phyloP scores from a whole-genome alignment of 92 coral and sea anemone genomes.

The Muricea muricata region DNA sequence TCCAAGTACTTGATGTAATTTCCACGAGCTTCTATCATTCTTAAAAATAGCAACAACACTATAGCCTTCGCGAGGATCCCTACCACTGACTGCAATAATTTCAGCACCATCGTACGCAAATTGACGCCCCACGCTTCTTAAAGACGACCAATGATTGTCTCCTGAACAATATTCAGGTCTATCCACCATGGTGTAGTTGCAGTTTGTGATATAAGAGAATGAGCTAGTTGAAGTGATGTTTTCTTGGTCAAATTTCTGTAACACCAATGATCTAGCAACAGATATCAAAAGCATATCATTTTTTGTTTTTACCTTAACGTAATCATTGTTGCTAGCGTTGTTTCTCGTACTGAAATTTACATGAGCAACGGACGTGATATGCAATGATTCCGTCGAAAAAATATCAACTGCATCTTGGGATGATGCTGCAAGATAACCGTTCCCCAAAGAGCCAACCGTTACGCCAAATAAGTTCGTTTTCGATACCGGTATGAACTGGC shows the following conservation, averaged over 20 bases:
- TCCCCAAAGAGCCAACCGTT: conserved; percentile 65
- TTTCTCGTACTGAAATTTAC: conserved; percentile 20
- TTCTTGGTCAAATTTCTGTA: conserved; percentile 39
- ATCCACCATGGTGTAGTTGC: conserved; percentile 20
- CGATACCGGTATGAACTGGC: conserved; percentile 76
- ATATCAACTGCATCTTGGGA: conserved; percentile 67
- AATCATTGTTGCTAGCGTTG: conserved; percentile 21
- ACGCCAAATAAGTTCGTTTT: conserved; percentile 74
- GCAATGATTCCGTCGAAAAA: conserved; percentile 57
- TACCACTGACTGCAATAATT: conserved; percentile 69
- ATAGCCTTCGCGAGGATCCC: conserved; percentile 40
- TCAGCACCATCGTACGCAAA: conserved; percentile 53
- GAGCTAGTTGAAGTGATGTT: not conserved
- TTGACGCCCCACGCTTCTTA: conserved; percentile 54
- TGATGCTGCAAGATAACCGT: conserved; percentile 67
- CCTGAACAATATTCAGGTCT: conserved; percentile 37
- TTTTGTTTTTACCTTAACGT: conserved; percentile 39
- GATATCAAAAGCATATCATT: conserved; percentile 55
- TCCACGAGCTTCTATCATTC: conserved; percentile 60
- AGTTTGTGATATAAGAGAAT: not conserved
- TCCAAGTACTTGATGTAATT: conserved; percentile 58
- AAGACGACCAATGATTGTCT: conserved; percentile 62
- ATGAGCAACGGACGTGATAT: conserved; percentile 45
- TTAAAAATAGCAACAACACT: conserved; percentile 78
- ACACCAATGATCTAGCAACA: conserved; percentile 39